Evolutionary conservation across 2,797 vertebrate genomes (phyloP).

Genomic region (Coracias cyanogaster): DNA sequence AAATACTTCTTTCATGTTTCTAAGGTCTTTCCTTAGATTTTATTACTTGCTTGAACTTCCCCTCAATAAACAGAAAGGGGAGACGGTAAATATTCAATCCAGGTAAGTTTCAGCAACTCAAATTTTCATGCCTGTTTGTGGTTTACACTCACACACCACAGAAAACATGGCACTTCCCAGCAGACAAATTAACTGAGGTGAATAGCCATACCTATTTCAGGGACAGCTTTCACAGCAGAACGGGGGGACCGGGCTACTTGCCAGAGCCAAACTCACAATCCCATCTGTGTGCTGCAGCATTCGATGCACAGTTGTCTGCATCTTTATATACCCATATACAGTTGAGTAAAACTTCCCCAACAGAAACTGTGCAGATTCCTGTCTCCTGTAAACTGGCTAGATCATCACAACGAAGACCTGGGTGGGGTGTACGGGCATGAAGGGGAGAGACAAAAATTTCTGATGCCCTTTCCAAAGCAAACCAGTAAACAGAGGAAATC

Average conservation of each 20-base stretch:
- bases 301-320: background rate
- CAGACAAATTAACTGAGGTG: background rate
- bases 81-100: background rate
- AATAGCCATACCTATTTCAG: background rate
- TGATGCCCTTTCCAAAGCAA: background rate
- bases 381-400: background rate
- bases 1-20: background rate
- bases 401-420: background rate
- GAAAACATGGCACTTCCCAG: background rate
- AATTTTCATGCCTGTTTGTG: background rate
- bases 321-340: background rate
- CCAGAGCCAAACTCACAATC: background rate
- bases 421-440: fast-evolving
- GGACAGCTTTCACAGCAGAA: background rate
- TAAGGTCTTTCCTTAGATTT: background rate
- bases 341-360: background rate
- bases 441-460: background rate
- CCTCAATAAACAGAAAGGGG: background rate
- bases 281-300: background rate
- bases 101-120: background rate
- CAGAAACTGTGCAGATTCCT: background rate
- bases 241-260: background rate
- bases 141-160: background rate
- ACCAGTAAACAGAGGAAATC: background rate
- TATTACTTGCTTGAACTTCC: background rate